Base-by-base conservation (phyloP, 2,888 invertebrate species). In the Terebella lapidaria region DNA sequence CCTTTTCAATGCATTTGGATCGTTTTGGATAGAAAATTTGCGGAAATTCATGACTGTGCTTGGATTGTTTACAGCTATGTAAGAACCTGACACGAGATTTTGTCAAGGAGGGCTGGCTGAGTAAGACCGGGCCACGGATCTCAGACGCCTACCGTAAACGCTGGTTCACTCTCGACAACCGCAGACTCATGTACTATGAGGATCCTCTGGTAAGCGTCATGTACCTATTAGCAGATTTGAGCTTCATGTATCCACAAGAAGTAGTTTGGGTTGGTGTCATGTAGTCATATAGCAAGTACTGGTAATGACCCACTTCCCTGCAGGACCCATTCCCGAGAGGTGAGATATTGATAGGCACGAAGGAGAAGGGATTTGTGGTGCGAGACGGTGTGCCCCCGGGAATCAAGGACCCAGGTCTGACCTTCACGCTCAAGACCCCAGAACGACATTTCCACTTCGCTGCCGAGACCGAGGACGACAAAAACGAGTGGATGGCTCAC, bases 161-260 rank as follows among this genome's bases (percentile, higher is more conserved):
- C 54, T 94, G 93, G 93, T 92, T 92, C 78, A 91, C 91, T 0
- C 80, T 94, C 49, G 92, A 92, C 71, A 88, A 89, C 72, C 85
- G 93, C 66, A 92, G 92, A 78, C 83, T 94, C n/a, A 92, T 92
- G 91, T 94, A 94, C 74, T 91, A 92, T 72, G 90, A 91, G 74
- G 90, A 91, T 73, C 89, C 89, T 1, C 81, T 92, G 77, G 86
- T 86, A 24, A 57, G 59, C 4, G 5, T 49, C 18, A 18, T 35
- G 35, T 35, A 35, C 49, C 20, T n/a, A n/a, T n/a, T n/a, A n/a
- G n/a, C n/a, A n/a, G n/a, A n/a, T n/a, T n/a, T n/a, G n/a, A 35
- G n/a, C n/a, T n/a, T n/a, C n/a, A n/a, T n/a, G n/a, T n/a, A n/a
- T n/a, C n/a, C n/a, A n/a, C n/a, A n/a, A n/a, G n/a, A n/a, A n/a